phyloP scores from a whole-genome alignment of 2,113 vertebrate genomes.

The Misgurnus mizolepis region DNA sequence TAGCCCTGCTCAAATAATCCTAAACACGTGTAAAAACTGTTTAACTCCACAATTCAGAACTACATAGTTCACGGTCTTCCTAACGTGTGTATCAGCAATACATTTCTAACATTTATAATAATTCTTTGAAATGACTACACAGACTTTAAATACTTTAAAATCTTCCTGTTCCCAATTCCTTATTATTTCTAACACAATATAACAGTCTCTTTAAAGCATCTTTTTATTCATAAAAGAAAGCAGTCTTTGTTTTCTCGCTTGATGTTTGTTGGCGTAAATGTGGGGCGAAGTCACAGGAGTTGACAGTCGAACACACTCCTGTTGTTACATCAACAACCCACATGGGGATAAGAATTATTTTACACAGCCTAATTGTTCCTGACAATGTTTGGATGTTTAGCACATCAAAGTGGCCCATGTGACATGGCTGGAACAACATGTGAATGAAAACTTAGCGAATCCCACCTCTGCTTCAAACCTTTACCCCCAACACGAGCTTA shows the following conservation, averaged over 20 bases:
- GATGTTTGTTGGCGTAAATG: conserved; percentile 7
- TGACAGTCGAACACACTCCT: conserved; percentile 59
- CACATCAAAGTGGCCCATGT: conserved; percentile 69
- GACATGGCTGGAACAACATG: conserved; percentile 63
- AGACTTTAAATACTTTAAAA: neutral
- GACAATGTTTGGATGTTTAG: conserved; percentile 63
- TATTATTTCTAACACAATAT: neutral
- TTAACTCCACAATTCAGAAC: too few relatives aligned
- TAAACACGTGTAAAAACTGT: too few relatives aligned
- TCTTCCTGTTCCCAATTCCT: neutral
- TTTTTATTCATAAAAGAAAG: neutral
- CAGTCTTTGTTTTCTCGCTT: neutral
- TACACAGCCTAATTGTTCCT: conserved; percentile 65
- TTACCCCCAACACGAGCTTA: conserved; percentile 67
- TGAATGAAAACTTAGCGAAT: conserved; percentile 61
- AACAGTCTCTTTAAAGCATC: neutral
- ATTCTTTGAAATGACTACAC: too few relatives aligned
- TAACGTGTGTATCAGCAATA: too few relatives aligned
- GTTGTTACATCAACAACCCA: conserved; percentile 62
- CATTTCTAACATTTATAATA: too few relatives aligned
- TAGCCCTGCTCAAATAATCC: too few relatives aligned
- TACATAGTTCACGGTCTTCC: too few relatives aligned
- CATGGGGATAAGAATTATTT: conserved; percentile 65
- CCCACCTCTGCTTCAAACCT: conserved; percentile 62
- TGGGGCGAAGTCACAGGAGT: conserved; percentile 47